Percentiles rank a stretch among this genome's conserved stretches.
phyloP scores from a whole-genome alignment of 2,113 vertebrate genomes.

The Gymnorhina tibicen region DNA sequence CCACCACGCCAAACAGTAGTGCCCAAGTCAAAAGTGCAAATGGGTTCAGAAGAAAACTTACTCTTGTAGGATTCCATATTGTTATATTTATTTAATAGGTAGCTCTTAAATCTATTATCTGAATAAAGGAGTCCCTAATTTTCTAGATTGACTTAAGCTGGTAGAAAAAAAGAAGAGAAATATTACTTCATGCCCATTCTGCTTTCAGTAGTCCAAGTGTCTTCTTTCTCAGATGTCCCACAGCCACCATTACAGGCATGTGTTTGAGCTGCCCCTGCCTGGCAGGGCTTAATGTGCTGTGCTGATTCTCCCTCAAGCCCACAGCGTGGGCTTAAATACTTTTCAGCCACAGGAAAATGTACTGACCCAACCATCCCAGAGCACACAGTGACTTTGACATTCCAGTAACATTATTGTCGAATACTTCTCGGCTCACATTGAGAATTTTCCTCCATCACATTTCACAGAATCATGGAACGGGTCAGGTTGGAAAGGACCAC shows the following conservation, averaged over 20 bases:
- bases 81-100: neutral
- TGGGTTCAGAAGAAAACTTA: neutral
- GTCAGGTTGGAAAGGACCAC: neutral
- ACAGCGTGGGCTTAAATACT: neutral
- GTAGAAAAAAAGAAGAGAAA: neutral
- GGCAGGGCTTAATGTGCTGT: neutral
- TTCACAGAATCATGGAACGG: neutral
- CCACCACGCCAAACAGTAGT: accelerated
- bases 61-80: neutral
- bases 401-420: neutral
- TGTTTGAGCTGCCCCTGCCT: neutral
- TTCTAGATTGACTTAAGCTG: neutral
- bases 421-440: accelerated
- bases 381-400: neutral
- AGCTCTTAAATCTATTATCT: neutral
- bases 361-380: too few relatives aligned
- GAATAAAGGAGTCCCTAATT: neutral
- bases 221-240: neutral
- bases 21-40: neutral
- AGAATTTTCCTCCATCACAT: neutral
- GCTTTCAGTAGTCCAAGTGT: neutral
- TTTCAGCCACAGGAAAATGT: neutral
- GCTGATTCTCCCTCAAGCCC: neutral
- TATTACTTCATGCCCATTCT: neutral
- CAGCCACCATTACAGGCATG: neutral